These are phyloP conservation scores for Laupala kohalensis DNA, from an alignment of 1,140 invertebrate genomes.

Conservation along the genomic window DNA sequence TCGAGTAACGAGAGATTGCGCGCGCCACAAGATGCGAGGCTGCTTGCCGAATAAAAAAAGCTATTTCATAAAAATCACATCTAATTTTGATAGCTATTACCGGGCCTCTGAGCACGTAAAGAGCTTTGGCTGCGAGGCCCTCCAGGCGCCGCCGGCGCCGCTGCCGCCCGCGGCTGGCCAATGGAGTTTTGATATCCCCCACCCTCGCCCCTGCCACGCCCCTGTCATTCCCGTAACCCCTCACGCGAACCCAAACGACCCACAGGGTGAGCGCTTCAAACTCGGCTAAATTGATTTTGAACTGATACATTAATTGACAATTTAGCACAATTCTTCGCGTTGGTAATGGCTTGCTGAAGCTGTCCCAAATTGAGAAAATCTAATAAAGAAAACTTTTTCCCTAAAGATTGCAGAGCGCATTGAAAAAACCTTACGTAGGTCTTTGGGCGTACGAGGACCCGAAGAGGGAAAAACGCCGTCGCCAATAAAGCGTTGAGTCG, in stretches of 20 bases:
- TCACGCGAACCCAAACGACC: background rate
- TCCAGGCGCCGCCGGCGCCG: background rate
- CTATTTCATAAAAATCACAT: background rate
- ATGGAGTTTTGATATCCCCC: background rate
- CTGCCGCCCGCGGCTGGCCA: constrained; percentile 1
- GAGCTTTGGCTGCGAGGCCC: background rate
- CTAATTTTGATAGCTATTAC: constrained; percentile 5
- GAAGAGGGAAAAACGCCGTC: constrained; percentile 6
- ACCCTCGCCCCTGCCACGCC: background rate
- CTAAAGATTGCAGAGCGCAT: constrained; percentile 10
- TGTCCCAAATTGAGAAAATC: constrained; percentile 18
- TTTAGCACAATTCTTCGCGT: constrained; percentile 15
- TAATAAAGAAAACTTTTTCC: constrained; percentile 17
- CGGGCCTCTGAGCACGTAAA: background rate
- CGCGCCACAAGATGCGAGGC: no score
- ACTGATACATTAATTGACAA: constrained; percentile 15
- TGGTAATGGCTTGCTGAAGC: constrained; percentile 15
- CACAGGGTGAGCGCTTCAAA: constrained; percentile 13
- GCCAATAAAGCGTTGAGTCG: constrained; percentile 2
- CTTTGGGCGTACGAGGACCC: background rate
- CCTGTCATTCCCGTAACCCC: background rate
- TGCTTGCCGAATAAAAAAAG: background rate
- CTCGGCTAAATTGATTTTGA: constrained; percentile 18
- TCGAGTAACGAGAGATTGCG: no score
- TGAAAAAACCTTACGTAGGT: constrained; percentile 9